Evolutionary conservation across 2,888 invertebrate species (phyloP).

Genomic region (Nebria brevicollis): DNA sequence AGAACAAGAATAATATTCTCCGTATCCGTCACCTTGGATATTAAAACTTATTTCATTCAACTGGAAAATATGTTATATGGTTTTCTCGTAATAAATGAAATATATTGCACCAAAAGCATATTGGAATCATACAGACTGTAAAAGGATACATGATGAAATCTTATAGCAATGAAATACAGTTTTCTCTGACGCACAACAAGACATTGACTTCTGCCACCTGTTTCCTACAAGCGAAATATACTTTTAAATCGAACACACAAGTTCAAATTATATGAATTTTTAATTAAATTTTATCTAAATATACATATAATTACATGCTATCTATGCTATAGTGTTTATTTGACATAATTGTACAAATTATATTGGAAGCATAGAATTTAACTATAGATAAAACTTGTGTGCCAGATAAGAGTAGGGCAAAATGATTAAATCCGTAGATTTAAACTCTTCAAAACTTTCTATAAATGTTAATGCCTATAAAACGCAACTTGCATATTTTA

Average conservation of each 20-base stretch:
- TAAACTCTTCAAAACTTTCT: background rate
- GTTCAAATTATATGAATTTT: background rate
- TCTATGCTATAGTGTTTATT: background rate
- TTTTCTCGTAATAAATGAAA: no score
- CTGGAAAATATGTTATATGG: no score
- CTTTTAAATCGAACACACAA: no score
- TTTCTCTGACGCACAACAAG: no score
- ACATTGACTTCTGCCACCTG: no score
- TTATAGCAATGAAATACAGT: no score
- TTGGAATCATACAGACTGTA: no score
- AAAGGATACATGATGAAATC: no score
- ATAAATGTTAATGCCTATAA: background rate
- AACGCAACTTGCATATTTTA: background rate
- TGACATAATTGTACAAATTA: background rate
- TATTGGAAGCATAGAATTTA: background rate
- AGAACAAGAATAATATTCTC: background rate
- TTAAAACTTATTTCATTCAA: no score
- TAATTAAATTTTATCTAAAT: background rate
- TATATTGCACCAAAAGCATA: no score
- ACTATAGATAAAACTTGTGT: background rate
- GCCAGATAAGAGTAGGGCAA: background rate
- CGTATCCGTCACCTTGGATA: no score
- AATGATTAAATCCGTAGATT: background rate
- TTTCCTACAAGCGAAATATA: no score
- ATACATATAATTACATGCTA: background rate